Base-by-base conservation (phyloP, 2,797 vertebrate species). In the Leptodactylus fallax region DNA sequence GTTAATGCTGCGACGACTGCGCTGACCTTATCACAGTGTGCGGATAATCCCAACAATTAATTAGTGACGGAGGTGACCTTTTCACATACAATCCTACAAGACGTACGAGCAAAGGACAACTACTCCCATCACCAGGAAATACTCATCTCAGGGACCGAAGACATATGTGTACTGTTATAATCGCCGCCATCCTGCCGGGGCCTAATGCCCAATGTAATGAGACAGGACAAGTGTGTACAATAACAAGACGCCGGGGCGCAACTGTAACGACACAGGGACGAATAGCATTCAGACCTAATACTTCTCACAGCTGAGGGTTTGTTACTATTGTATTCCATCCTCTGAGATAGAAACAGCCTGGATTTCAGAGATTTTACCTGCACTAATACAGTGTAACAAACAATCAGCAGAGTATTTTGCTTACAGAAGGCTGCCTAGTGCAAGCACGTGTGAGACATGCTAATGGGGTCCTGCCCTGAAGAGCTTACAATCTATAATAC, bases 11-110 rank as follows among this genome's bases (percentile, higher is more conserved):
- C 13, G 19, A 47, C 49, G 25, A 71, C n/a, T 55, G 65, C n/a
- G 19, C 69, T 60, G 82, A 84, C 82, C 82, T 84, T 84, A 74
- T 84, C 81, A 56, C 19, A 83, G 51, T 6, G 19, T 9, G 65
- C 23, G 3, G 23, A 23, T 83, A 83, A 71, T 69, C 58, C 61
- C 27, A n/a, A 47, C 79, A 45, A 81, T 81, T 45, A 65, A 60
- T 23, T 47, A 45, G n/a, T 14, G 65, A 25, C 51, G 25, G 81
- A 25, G 25, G 16, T 27, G 81, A 83, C 81, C 81, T 71, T 83
- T 58, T 69, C 47, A 79, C 76, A 56, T 51, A 63, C 61, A 63
- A 6, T 23, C 21, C 23, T 67, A 67, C 63, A 69, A 19, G 36
- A 45, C 21, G 36, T 21, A 17, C 2, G 27, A 72, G 36, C 45